Base-by-base conservation (phyloP, 2,797 vertebrate species). In the Sardinella longiceps region DNA sequence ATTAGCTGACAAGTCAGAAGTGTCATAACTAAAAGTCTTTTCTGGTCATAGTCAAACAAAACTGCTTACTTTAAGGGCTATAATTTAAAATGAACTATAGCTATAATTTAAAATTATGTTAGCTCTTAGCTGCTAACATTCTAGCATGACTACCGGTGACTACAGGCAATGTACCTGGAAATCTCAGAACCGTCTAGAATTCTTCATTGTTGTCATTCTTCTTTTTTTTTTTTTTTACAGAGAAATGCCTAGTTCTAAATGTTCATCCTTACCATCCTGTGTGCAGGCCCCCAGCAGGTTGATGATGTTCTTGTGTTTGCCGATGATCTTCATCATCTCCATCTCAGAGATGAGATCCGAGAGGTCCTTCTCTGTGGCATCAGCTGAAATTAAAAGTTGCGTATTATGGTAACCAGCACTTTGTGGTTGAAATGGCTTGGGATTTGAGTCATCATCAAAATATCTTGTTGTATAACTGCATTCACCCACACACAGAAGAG, bases 251-350 rank as follows among this genome's bases (percentile, higher is more conserved):
- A 15, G 63, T 14, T 28, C 1, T 39, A 20, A 5, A 20, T 43
- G 33, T 7, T 50, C 33, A 43, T 96, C 93, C 97, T 93, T 90
- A 98, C 97, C 97, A 0, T 96, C 96, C 89, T 97, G 97, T 0
- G 97, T 98, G 91, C 97, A 98, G 45, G 97, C 97, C 3, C 97
- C 97, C 88, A 98, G 93, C 89, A 98, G 94, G 94, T 98, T 98
- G 91, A 98, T 98, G 92, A 98, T 98, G 92, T 98, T 98, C 94
- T 98, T 98, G 92, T 98, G 97, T 87, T 97, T 97, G 1, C 97
- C 97, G 0, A 98, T 98, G 94, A 96, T 98, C 93, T 98, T 98
- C 97, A 98, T 98, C 97, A 98, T 98, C 90, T 98, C 97, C 97
- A 98, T 98, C 88, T 98, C 97, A 0, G 97, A 97, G 93, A 98